These are phyloP conservation scores for Ceratitis capitata DNA, from an alignment of 1,140 invertebrate species.

Conservation along the genomic window DNA sequence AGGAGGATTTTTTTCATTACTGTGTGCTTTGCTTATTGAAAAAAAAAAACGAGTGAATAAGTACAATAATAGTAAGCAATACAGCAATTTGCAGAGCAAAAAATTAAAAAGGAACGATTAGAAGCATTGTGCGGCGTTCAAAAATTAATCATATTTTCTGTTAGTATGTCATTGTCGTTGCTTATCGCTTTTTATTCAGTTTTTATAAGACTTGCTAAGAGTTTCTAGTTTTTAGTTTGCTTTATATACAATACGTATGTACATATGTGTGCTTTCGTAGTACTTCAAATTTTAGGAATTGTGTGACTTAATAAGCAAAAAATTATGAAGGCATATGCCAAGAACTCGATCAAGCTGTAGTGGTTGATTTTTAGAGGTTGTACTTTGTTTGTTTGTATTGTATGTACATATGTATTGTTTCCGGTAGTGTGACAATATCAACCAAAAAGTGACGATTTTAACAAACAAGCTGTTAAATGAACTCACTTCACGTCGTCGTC, in stretches of 20 bases:
- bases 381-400: no score
- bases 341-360: neutral
- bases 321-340: neutral
- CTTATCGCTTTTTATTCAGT: neutral
- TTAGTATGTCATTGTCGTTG: neutral
- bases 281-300: neutral
- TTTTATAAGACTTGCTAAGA: neutral
- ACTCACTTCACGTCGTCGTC: no score
- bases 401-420: no score
- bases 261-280: no score
- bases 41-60: neutral
- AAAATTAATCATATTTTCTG: conserved; percentile 36
- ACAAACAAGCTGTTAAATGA: no score
- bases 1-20: neutral
- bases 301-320: conserved; percentile 12
- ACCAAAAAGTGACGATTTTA: no score
- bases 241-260: no score
- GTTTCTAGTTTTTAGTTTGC: no score
- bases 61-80: neutral
- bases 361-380: neutral
- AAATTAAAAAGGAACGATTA: neutral
- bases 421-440: no score
- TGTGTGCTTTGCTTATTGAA: neutral
- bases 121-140: neutral
- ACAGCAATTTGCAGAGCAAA: neutral